Base-by-base conservation (phyloP, 2,888 invertebrate species). In the Pantelozetes paolii region DNA sequence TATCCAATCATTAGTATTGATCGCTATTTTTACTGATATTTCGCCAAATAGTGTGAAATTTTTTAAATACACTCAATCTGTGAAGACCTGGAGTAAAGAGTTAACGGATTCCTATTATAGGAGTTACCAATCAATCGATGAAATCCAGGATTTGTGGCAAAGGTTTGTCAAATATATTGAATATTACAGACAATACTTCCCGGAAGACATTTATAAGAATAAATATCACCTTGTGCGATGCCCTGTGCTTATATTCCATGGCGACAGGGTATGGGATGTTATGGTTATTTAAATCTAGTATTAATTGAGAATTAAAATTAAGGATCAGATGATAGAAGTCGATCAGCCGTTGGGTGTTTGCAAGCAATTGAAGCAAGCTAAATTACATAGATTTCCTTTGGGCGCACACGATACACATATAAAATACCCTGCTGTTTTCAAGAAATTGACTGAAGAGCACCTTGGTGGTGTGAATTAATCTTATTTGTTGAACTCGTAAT, bases 381-480 rank as follows among this genome's bases (percentile, higher is more conserved):
- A 23, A 15, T 28, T 74, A 9, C 50, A 70, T 13, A 70, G 74
- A 6, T 70, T 74, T n/a, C 23, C 74, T 9, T 18, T 50, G 26
- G 74, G 50, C 15, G 23, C 15, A 2, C 74, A 74, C 20, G 69
- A 74, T 6, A n/a, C 30, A 11, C 74, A 74, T 36, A 70, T 50
- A 23, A 70, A 26, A 40, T 70, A 74, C 59, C 6, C 74, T 0
- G 18, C 48, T 5, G 15, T 32, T 20, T 74, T 32, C 13, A 23
- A 1, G 3, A 36, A 40, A 67, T 23, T 67, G 13, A 40, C 40
- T 18, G 36, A 67, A 23, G 42, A 67, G n/a, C n/a, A n/a, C n/a
- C n/a, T n/a, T n/a, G n/a, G n/a, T n/a, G n/a, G n/a, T n/a, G n/a
- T n/a, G n/a, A n/a, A n/a, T n/a, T n/a, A n/a, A n/a, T n/a, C n/a